Base-by-base conservation (phyloP, 2,797 vertebrate genomes). In the Karalla daura region DNA sequence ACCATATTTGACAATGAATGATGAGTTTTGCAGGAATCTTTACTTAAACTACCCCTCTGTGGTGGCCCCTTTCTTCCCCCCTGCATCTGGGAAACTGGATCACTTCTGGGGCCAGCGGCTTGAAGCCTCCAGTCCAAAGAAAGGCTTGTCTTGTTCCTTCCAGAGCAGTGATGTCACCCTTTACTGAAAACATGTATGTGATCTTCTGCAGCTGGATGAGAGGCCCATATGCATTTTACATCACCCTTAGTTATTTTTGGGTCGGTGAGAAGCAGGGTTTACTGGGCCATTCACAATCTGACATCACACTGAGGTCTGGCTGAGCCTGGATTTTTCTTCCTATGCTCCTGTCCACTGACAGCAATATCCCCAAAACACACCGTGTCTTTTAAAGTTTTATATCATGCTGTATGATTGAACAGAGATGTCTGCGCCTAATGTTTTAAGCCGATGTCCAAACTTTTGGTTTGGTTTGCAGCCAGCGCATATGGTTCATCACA, bases 1-100 rank as follows among this genome's bases (percentile, higher is more conserved):
- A 70, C 73, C n/a, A 66, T 80, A 76, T 86, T 83, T 89, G 81
- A 84, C 81, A 81, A 45, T 76, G 81, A 86, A 37, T 87, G 75
- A 91, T 91, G 87, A 88, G 70, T 88, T 93, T 78, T 86, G 79
- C 89, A 89, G 87, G 85, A 78, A 71, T 87, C 53, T 79, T 70
- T 70, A 59, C 82, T 89, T 86, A 74, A 86, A 85, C 58, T 63
- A 55, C 80, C 81, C 89, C 85, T 70, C 56, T 33, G 85, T 82
- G 79, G 80, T 84, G 35, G 62, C 63, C 47, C 59, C 41, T 50
- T 61, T 56, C 30, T 44, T 59, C 49, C 64, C 53, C 76, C 71
- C 73, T 64, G 36, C 69, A 51, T 81, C 50, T 88, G 85, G 73
- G 83, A 89, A 88, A 86, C 79, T 72, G 71, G 66, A 76, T 81